These are phyloP conservation scores for Macquaria australasica DNA, from an alignment of 2,113 vertebrate genomes.

Conservation along the genomic window DNA sequence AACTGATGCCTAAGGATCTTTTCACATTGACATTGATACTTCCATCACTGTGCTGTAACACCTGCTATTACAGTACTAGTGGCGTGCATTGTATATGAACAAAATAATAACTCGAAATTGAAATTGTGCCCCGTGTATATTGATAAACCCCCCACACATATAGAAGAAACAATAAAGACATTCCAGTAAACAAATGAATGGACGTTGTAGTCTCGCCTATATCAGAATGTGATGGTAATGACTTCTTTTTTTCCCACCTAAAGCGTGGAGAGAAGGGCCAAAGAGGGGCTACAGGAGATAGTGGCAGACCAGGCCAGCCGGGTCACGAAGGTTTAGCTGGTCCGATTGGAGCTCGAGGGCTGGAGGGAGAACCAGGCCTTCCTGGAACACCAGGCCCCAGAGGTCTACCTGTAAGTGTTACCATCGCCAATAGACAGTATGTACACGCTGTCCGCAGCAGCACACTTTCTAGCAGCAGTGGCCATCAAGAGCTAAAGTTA, in stretches of 20 bases:
- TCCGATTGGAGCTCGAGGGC: constrained; percentile 81
- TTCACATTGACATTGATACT: neutral
- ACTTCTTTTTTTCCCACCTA: neutral
- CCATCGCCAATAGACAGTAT: neutral
- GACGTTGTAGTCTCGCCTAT: neutral
- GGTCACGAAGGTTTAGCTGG: constrained; percentile 84
- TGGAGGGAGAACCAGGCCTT: constrained; percentile 83
- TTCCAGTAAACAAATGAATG: neutral
- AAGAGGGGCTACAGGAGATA: constrained; percentile 78
- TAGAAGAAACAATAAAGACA: neutral
- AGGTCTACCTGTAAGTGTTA: constrained; percentile 84
- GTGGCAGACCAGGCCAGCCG: constrained; percentile 82
- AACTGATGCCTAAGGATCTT: neutral
- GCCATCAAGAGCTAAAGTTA: neutral
- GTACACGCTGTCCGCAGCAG: neutral
- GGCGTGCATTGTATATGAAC: neutral
- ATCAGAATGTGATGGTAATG: neutral
- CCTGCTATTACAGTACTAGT: neutral
- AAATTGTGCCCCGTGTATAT: neutral
- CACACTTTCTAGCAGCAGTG: neutral
- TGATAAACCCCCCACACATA: neutral
- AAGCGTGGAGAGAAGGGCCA: constrained; percentile 83
- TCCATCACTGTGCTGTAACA: neutral
- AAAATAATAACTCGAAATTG: neutral
- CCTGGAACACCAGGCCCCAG: constrained; percentile 82